Conservation (phyloP, 2,888 invertebrate species). For the Aphodius granarius region DNA sequence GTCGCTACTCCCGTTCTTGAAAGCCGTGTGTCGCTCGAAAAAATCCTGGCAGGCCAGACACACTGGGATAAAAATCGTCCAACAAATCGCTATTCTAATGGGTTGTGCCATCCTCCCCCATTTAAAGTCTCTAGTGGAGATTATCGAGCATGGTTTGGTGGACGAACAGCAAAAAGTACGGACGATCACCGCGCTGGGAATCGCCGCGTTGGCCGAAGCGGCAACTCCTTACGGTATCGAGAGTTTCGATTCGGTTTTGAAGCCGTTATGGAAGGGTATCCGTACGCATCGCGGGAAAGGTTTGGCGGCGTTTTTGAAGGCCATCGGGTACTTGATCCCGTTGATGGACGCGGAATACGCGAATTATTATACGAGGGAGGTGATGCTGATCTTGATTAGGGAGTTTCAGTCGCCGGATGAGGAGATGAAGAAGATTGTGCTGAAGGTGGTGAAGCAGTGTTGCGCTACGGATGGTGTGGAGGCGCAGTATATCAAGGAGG, state of each 20-base stretch:
- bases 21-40: conserved; percentile 98
- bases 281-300: conserved; percentile 89
- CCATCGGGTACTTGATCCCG: conserved; percentile 98
- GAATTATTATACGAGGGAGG: conserved; percentile 99
- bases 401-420: conserved; percentile 99
- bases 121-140: conserved; percentile 96
- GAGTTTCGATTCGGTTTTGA: conserved; percentile 98
- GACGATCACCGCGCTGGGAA: conserved; percentile 97
- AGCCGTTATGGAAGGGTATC: conserved; percentile 99
- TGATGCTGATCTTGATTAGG: conserved; percentile 97
- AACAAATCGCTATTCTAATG: conserved; percentile 99
- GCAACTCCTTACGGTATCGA: conserved; percentile 99
- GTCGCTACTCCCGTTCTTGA: conserved; percentile 94
- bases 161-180: conserved; percentile 99
- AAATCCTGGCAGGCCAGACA: conserved; percentile 99
- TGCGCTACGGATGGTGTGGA: conserved; percentile 99
- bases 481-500: conserved; percentile 98
- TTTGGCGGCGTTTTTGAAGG: conserved; percentile 98
- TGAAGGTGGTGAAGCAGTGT: conserved; percentile 99
- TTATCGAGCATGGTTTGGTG: conserved; percentile 97
- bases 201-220: conserved; percentile 98
- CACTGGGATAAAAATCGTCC: conserved; percentile 99
- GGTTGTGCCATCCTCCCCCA: conserved; percentile 99
- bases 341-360: conserved; percentile 99
- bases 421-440: conserved; percentile 99